Evolutionary conservation across 2,797 vertebrate genomes (phyloP), one percentile per base, ranked within the genome.

Genomic region (Carduelis carduelis): DNA sequence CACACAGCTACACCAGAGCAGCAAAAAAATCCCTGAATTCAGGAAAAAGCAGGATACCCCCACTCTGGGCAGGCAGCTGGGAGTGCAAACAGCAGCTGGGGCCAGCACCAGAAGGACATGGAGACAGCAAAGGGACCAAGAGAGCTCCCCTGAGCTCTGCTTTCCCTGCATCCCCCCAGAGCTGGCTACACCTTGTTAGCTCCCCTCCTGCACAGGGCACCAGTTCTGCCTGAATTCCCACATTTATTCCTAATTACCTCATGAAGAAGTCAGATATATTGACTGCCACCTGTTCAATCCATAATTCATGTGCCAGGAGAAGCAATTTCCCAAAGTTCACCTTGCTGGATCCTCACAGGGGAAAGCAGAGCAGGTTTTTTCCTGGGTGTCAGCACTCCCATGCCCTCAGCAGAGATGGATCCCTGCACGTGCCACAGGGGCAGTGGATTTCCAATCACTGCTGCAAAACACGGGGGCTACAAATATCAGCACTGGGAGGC

Each of bases 191-290:
- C 2, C 5, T 1, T 7, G 52, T 6, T 21, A 1, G 0, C 52
- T 92, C 26, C 0, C 57, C 64, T 85, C 75, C 68, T 0, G 0
- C 20, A 4, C 75, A 19, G 71, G 56, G 49, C 78, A 87, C 14
- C 69, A 46, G 87, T 64, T 96, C 89, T 96, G 92, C 92, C 92
- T 87, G 23, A 77, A 80, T 93, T 95, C 90, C 91, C 90, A 82
- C 65, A 85, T 96, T 96, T 87, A 81, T 82, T 86, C 94, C 72
- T 96, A 95, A 95, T 93, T 87, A 95, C 92, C 82, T 94, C 20
- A 0, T 35, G 89, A 77, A 89, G 87, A 71, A 93, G 80, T 87
- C 94, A 89, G 95, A 88, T 87, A 49, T 70, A 95, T 90, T 76
- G 93, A 96, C 90, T 49, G 5, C 77, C 23, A 19, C 77, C 74